A percentile compares a stretch with the other conserved stretches of the same genome.
These are phyloP conservation scores for Kryptolebias marmoratus DNA, from an alignment of 2,113 vertebrate species.

Conservation along the genomic window DNA sequence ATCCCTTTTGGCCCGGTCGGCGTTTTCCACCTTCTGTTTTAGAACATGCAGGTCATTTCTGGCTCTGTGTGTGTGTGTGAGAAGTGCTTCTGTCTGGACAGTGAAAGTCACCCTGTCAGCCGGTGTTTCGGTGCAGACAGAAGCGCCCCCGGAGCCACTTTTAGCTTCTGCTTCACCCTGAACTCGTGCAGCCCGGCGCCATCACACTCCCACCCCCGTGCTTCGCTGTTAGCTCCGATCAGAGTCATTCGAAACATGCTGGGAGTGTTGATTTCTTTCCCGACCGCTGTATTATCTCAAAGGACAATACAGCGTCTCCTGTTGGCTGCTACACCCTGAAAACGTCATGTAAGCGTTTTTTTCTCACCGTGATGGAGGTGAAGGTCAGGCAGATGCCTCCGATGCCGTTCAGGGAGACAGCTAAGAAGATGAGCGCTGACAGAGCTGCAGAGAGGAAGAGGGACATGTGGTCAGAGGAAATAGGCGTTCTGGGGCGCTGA, in stretches of 20 bases:
- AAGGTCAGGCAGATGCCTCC: slow-evolving; percentile 94
- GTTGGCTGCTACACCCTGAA: too few relatives aligned
- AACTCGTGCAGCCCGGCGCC: background rate
- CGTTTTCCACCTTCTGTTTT: background rate
- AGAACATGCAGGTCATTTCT: background rate
- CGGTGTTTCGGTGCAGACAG: background rate
- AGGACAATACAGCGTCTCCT: too few relatives aligned
- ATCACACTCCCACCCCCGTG: background rate
- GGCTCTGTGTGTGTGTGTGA: background rate
- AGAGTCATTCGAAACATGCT: background rate
- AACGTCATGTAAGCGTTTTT: background rate
- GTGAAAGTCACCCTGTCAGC: background rate
- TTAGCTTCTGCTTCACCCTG: background rate
- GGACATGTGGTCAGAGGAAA: background rate
- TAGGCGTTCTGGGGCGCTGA: background rate
- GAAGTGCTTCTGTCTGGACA: background rate
- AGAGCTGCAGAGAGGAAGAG: slow-evolving; percentile 75
- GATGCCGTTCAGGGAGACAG: slow-evolving; percentile 90
- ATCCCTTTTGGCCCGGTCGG: too few relatives aligned
- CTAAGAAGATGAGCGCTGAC: slow-evolving; percentile 88
- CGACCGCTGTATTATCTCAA: too few relatives aligned
- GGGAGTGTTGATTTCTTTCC: too few relatives aligned
- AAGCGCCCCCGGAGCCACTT: background rate
- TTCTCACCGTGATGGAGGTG: slow-evolving; percentile 91
- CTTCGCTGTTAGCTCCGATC: background rate